These are phyloP conservation scores for Drosophila koepferae DNA, from an alignment of 2,888 invertebrate genomes.

Conservation along the genomic window DNA sequence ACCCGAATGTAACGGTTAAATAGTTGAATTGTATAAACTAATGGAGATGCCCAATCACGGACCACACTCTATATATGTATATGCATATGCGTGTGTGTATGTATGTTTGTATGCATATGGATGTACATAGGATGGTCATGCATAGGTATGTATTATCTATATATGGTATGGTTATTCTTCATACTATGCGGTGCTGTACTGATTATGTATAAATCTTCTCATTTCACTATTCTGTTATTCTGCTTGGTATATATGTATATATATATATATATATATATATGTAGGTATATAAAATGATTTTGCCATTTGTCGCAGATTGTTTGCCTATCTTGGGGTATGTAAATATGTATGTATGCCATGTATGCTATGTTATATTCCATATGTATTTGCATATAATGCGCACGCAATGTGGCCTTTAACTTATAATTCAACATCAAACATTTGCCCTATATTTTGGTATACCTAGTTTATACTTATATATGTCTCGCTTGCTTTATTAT, in stretches of 20 bases:
- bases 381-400: constrained; percentile 65
- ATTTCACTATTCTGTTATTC: constrained; percentile 41
- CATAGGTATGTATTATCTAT: constrained; percentile 43
- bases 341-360: constrained; percentile 50
- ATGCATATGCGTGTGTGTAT: background rate
- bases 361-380: constrained; percentile 52
- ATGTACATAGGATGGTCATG: constrained; percentile 4
- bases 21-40: constrained; percentile 21
- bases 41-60: constrained; percentile 22
- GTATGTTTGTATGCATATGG: no score
- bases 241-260: constrained; percentile 48
- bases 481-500: constrained; percentile 30
- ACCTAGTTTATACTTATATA: constrained; percentile 46
- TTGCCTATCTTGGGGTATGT: constrained; percentile 31
- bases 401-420: constrained; percentile 64
- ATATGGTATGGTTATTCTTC: constrained; percentile 67
- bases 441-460: constrained; percentile 73
- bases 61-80: constrained; percentile 6
- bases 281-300: constrained; percentile 65
- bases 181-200: constrained; percentile 83
- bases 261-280: background rate
- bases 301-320: constrained; percentile 21
- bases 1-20: constrained; percentile 16
- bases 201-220: constrained; percentile 83
- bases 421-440: constrained; percentile 79